Evolutionary conservation across 2,888 invertebrate species (phyloP), one percentile per base, ranked within the genome.

Genomic region (Agrypnus murinus): DNA sequence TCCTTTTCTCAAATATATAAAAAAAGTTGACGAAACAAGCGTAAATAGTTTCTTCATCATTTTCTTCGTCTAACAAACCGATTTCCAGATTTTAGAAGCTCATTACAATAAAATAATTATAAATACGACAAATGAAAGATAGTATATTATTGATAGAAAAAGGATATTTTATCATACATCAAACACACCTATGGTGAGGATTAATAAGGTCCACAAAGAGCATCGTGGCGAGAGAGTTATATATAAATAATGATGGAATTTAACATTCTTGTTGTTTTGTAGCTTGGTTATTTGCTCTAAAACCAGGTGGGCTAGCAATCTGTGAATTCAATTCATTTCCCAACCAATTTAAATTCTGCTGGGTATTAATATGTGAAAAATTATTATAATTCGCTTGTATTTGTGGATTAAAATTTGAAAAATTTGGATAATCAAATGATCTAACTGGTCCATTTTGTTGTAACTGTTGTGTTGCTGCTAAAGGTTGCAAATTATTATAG

Each of bases 281-380:
- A 43, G 69, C 59, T 72, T 69, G 72, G 32, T 65, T 69, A 48
- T 48, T 67, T 64, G 84, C 83, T 78, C 86, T 80, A 79, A 86
- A 86, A 46, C 86, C 86, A 17, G 86, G 86, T 53, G 86, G 86
- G 77, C 84, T 85, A 53, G 84, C 82, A 68, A 86, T 85, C 74
- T 85, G 84, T 76, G 83, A 78, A 76, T 83, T 84, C 72, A 84
- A 74, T 58, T 85, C 85, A 72, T 75, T 81, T 69, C 81, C 79
- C 75, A 83, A 80, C 86, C 86, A 86, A 77, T 81, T 84, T 55
- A 84, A 70, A 74, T 81, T 82, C 67, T 79, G 78, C 67, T 77
- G 78, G 50, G 63, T 69, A 57, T 77, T 77, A 59, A 77, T 67
- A 62, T 77, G 77, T 70, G 78, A 70, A 65, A 72, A 76, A 65